These are phyloP conservation scores for Phrynocephalus versicolor DNA, from an alignment of 2,113 vertebrate species.

Conservation along the genomic window DNA sequence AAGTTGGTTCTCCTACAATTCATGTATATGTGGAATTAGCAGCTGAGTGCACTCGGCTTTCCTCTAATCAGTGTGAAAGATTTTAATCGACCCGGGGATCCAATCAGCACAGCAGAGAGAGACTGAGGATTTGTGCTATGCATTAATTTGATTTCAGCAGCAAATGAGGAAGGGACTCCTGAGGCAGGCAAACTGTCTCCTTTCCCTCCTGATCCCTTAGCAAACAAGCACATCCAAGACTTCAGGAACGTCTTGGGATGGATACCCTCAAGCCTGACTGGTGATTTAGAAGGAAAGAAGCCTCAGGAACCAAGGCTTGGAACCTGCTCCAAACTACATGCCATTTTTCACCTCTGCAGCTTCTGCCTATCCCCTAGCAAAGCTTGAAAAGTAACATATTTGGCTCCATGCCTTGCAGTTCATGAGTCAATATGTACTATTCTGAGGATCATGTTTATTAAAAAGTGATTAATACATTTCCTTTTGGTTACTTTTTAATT, in stretches of 20 bases:
- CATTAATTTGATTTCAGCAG: slow-evolving; percentile 64
- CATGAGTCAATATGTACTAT: too few species aligned
- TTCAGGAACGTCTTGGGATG: too few species aligned
- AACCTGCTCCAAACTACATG: neutral
- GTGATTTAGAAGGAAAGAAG: too few species aligned
- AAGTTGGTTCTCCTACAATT: slow-evolving; percentile 58
- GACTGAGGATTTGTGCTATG: slow-evolving; percentile 32
- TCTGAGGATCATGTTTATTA: too few species aligned
- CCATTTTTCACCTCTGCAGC: neutral
- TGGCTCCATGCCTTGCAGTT: too few species aligned
- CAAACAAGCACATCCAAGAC: neutral
- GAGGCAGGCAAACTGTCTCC: slow-evolving; percentile 52
- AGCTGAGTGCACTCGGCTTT: slow-evolving; percentile 63
- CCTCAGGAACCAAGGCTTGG: neutral
- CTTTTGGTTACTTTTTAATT: too few species aligned
- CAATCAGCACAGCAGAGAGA: slow-evolving; percentile 62
- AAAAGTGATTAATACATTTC: too few species aligned
- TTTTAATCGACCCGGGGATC: slow-evolving; percentile 63
- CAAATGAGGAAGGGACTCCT: slow-evolving; percentile 67
- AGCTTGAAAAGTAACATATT: too few species aligned
- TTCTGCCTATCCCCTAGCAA: too few species aligned
- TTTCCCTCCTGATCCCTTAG: neutral
- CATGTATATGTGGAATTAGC: slow-evolving; percentile 54
- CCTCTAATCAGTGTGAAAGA: slow-evolving; percentile 61
- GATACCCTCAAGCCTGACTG: neutral